Conservation (phyloP, 2,797 vertebrate genomes). For the Odontamblyopus lacepedii region DNA sequence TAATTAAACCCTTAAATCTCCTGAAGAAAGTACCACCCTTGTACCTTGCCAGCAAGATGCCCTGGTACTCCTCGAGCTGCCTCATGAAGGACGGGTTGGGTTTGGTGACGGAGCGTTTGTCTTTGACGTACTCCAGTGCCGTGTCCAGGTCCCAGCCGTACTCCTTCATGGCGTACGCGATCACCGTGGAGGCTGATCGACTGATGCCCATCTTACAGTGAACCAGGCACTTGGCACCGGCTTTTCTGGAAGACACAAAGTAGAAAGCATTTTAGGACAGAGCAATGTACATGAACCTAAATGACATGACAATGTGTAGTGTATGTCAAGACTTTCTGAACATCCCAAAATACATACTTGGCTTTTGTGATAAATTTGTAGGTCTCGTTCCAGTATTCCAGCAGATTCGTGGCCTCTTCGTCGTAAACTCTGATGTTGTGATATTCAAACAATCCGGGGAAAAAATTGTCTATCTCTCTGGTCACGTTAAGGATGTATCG, state of each 20-base stretch:
- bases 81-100: conserved; percentile 97
- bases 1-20: background rate
- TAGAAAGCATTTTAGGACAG: background rate
- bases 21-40: background rate
- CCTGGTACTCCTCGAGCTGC: conserved; percentile 98
- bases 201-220: conserved; percentile 99
- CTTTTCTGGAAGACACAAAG: conserved; percentile 78
- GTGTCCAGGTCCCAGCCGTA: conserved; percentile 95
- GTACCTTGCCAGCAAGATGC: conserved; percentile 95
- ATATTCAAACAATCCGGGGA: conserved; percentile 94
- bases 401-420: conserved; percentile 94
- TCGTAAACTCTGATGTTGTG: conserved; percentile 97
- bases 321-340: background rate
- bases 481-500: conserved; percentile 96
- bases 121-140: conserved; percentile 93
- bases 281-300: too few relatives aligned
- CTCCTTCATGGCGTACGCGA: conserved; percentile 98
- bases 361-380: conserved; percentile 99
- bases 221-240: conserved; percentile 94
- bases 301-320: too few relatives aligned
- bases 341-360: conserved; percentile 78
- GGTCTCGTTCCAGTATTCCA: conserved; percentile 98
- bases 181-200: conserved; percentile 95
- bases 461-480: conserved; percentile 98
- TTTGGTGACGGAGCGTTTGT: conserved; percentile 90